Percentiles rank a stretch among this genome's conserved stretches.
These are phyloP conservation scores for Mormyrus hasselquistii DNA, from an alignment of 2,797 vertebrate genomes.

Conservation along the genomic window DNA sequence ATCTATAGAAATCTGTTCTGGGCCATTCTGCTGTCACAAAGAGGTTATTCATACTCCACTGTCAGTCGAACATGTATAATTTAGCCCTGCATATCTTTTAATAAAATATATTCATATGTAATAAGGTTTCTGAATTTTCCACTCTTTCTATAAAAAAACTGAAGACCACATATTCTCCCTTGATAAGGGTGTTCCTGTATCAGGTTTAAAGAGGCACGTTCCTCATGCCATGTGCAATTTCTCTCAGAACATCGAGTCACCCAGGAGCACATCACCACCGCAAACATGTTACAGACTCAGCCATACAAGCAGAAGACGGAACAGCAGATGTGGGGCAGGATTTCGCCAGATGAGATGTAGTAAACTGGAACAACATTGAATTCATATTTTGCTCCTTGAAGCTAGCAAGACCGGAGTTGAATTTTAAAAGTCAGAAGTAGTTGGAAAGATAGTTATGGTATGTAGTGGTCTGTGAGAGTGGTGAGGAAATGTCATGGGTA, in stretches of 20 bases:
- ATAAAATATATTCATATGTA: background rate
- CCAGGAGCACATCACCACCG: background rate
- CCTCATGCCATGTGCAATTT: background rate
- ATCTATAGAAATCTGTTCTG: background rate
- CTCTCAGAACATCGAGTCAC: background rate
- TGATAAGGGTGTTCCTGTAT: background rate
- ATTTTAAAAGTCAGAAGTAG: background rate
- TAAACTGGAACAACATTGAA: background rate
- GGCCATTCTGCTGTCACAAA: background rate
- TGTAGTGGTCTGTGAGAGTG: background rate
- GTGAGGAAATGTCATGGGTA: background rate
- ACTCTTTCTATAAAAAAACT: background rate
- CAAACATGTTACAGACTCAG: background rate
- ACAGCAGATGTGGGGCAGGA: background rate
- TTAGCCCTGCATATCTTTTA: background rate
- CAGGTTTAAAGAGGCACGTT: background rate
- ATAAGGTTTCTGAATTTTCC: background rate
- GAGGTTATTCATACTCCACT: background rate
- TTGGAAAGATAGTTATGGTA: background rate
- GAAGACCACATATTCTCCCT: background rate
- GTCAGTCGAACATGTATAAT: conserved; percentile 3
- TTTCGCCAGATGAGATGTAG: background rate
- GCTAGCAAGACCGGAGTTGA: background rate
- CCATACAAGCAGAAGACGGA: background rate
- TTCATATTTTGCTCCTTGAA: background rate